Base-by-base conservation (phyloP, 2,113 vertebrate genomes). In the Amazona guildingii region DNA sequence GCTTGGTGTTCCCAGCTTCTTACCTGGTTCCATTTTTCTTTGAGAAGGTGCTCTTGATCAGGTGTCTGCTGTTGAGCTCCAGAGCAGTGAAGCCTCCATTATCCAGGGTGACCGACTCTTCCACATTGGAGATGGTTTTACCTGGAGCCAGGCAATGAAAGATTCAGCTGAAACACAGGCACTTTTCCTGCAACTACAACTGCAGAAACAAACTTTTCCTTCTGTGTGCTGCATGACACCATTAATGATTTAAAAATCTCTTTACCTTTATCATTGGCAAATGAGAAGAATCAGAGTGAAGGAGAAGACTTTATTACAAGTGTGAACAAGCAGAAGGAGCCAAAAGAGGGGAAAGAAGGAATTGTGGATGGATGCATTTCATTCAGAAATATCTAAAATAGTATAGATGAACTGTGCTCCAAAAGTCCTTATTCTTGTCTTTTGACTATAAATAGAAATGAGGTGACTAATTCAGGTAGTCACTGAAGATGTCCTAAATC, bases 21-120 rank as follows among this genome's bases (percentile, higher is more conserved):
- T 93, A 99, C 99, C 99, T 99, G 67, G 99, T 99, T 52, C 99
- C 99, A 3, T 99, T 99, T 95, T 99, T 99, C 94, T 99, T 99
- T 35, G 98, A 98, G 96, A 99, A 99, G 84, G 98, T 98, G 97
- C 96, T 98, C 97, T 99, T 99, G 96, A 98, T 98, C 86, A 99
- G 97, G 9, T 99, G 98, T 54, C 99, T 98, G 96, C 99, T 99
- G 97, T 98, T 99, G 87, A 99, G 98, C 95, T 99, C 99, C 96
- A 99, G 91, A 79, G 99, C 98, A 1, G 99, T 99, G 95, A 99
- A 99, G 9, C 99, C 99, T 79, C 99, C 99, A 0, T 99, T 99
- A 96, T 99, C 99, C 97, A 99, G 96, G 2, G 99, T 99, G 64
- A 99, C 98, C 0, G 99, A 98, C 96, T 99, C 99, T 94, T 99